These are phyloP conservation scores for Meandrusa payeni DNA, from an alignment of 2,888 invertebrate species.

Conservation along the genomic window DNA sequence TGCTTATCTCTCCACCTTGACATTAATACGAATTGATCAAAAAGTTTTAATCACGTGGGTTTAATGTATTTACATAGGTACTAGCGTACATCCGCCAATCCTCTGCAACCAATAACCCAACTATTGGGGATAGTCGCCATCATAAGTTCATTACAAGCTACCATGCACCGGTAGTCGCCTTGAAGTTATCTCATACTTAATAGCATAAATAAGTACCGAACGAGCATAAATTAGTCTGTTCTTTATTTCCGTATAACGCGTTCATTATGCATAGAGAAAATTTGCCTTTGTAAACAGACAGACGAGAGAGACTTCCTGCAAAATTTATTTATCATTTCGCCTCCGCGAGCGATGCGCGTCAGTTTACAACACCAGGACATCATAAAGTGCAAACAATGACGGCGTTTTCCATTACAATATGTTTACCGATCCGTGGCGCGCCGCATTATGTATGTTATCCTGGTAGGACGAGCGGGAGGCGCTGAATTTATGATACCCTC, in stretches of 20 bases:
- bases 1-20: no score
- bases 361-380: slow-evolving; percentile 73
- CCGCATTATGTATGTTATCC: slow-evolving; percentile 80
- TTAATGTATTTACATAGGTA: no score
- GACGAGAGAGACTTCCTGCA: slow-evolving; percentile 1
- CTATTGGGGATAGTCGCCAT: no score
- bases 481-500: slow-evolving; percentile 74
- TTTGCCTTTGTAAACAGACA: slow-evolving; percentile 8
- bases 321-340: slow-evolving; percentile 16
- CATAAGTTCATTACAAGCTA: no score
- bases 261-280: slow-evolving; percentile 4
- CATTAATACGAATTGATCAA: no score
- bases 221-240: no score
- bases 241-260: slow-evolving; percentile 11
- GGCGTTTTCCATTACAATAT: slow-evolving; percentile 81
- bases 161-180: no score
- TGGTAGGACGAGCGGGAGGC: slow-evolving; percentile 68
- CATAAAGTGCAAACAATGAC: slow-evolving; percentile 79
- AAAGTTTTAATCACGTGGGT: no score
- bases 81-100: no score
- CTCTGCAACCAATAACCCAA: no score
- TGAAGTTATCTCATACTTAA: no score
- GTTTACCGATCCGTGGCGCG: slow-evolving; percentile 78
- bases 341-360: slow-evolving; percentile 43
- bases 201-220: no score